A percentile compares a stretch with the other conserved stretches of the same genome.
Evolutionary conservation across 2,797 vertebrate genomes (phyloP).

Genomic region (Dicrostonyx torquatus): DNA sequence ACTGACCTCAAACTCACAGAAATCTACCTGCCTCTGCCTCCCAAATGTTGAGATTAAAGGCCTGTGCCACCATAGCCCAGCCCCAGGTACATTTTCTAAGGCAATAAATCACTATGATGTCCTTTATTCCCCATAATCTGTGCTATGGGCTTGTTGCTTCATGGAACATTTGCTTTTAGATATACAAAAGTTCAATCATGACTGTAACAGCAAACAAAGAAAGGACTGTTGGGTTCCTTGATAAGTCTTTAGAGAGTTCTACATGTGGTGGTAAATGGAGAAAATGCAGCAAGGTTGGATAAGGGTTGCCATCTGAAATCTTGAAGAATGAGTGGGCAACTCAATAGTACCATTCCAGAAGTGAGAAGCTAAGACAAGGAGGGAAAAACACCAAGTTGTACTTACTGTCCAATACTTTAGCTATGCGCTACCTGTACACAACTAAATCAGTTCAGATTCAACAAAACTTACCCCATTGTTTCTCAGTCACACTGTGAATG

Average conservation of each 20-base stretch:
- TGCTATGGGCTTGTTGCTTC: not conserved
- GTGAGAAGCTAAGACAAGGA: not conserved
- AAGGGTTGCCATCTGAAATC: not conserved
- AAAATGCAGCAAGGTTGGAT: not conserved
- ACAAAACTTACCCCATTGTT: not conserved
- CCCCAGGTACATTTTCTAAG: not conserved
- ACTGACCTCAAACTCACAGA: too few relatives aligned
- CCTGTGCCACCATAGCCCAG: too few relatives aligned
- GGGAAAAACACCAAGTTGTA: not conserved
- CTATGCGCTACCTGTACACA: not conserved
- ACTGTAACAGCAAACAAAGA: not conserved
- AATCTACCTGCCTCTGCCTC: too few relatives aligned
- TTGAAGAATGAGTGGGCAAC: not conserved
- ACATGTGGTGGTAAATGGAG: not conserved
- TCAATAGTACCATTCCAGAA: slow-evolving; percentile 5
- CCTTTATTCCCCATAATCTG: not conserved
- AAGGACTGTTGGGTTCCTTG: not conserved
- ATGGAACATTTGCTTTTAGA: slow-evolving; percentile 1
- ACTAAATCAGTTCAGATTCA: not conserved
- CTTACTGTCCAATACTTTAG: not conserved
- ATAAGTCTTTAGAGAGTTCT: not conserved
- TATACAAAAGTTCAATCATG: slow-evolving; percentile 29
- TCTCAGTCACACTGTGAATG: not conserved
- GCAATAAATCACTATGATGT: not conserved
- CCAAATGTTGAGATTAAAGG: too few relatives aligned